Evolutionary conservation across 1,140 invertebrate genomes (phyloP), one percentile per base, ranked within the genome.

Genomic region (Platorchestia sp.): DNA sequence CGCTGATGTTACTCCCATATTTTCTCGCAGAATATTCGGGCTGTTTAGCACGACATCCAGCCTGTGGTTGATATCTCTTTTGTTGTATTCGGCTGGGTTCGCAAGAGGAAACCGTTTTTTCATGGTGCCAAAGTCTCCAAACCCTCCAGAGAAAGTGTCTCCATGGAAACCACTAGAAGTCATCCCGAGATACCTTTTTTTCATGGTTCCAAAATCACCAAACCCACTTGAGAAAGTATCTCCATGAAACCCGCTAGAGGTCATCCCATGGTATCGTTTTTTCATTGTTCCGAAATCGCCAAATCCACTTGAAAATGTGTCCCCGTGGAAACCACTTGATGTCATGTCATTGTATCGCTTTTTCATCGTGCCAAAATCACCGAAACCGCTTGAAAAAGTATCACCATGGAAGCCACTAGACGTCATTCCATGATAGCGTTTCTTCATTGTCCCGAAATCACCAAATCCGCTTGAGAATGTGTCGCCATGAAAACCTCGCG

Each of bases 81-180:
- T 45, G 16, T 59, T 75, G 42, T 45, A 43, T 16, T 44, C 51
- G 19, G 5, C 95, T 86, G 86, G 86, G 41, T 51, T 47, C 22
- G 53, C 43, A 41, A 59, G 95, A 95, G 95, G 95, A 95, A 95
- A 95, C 89, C 96, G 44, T 90, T 97, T 97, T 95, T 97, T 97
- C 97, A 97, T 97, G 0, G 97, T 97, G 59, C 97, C 97, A 96
- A 97, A 97, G 87, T 97, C 97, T 36, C 97, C 97, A 95, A 97
- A 97, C 0, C 97, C 97, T 95, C 97, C 97, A 95, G 97, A 97
- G 96, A 97, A 97, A n/a, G 97, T 97, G 95, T 97, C 97, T 40
- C 97, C 97, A 95, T 97, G 97, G 97, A 97, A 97, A 89, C 97
- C 97, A 43, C 96, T 96, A 0, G 97, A 96, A 96, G 96, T 96